Conservation (phyloP, 30 jellyfish, hydroid and myxozoan species). For the Cassiopea andromeda region DNA sequence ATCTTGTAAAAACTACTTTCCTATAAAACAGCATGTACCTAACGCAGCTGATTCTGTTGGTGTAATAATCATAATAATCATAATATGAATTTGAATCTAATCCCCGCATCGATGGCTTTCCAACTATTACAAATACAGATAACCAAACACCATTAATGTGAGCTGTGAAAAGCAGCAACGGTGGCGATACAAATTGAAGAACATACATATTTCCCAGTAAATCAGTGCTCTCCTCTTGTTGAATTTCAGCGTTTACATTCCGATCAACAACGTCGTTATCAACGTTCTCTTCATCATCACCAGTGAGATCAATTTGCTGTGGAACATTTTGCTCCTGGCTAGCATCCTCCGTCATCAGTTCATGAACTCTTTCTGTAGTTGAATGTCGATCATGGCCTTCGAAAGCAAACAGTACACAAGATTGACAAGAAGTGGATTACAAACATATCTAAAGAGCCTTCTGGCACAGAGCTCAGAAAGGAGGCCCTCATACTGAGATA, state of each 20-base stretch:
- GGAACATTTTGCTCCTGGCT: constrained; percentile 98
- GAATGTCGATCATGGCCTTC: constrained; percentile 61
- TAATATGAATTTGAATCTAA: too few relatives aligned
- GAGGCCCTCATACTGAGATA: too few relatives aligned
- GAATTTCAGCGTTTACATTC: constrained; percentile 42
- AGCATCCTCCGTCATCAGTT: constrained; percentile 68
- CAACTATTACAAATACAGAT: too few relatives aligned
- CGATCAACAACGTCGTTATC: constrained; percentile 52
- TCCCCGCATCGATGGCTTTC: too few relatives aligned
- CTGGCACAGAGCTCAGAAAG: too few relatives aligned
- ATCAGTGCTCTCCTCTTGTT: constrained; percentile 49
- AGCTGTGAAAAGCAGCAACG: too few relatives aligned
- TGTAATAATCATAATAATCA: too few relatives aligned
- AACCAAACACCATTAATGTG: too few relatives aligned
- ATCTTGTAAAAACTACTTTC: too few relatives aligned
- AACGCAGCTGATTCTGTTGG: too few relatives aligned
- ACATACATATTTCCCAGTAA: constrained; percentile 43
- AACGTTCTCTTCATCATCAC: constrained; percentile 89
- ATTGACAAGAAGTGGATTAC: not conserved
- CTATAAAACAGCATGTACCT: too few relatives aligned
- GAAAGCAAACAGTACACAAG: not conserved
- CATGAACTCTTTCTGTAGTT: constrained; percentile 62
- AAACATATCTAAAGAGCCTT: not conserved
- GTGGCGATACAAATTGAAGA: too few relatives aligned
- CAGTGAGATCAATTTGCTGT: constrained; percentile 94